phyloP scores from a whole-genome alignment of 2,888 invertebrate species.

The Caenorhabditis auriculariae region DNA sequence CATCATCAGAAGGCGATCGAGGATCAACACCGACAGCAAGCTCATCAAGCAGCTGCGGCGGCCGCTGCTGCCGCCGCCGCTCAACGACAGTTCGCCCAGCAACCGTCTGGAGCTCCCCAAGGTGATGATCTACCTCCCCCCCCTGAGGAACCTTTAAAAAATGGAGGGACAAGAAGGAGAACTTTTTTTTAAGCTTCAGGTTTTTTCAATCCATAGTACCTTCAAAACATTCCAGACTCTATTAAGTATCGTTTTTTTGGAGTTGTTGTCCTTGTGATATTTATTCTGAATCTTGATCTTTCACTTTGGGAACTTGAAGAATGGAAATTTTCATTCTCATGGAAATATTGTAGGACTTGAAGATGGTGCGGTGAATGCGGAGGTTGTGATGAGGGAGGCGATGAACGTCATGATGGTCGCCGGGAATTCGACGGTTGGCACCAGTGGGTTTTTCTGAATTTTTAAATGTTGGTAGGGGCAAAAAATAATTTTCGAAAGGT shows the following conservation, averaged over 20 bases:
- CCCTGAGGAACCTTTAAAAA: too few species aligned
- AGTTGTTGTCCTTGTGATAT: too few species aligned
- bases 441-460: neutral
- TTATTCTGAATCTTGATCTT: too few species aligned
- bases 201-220: too few species aligned
- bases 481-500: neutral
- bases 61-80: constrained; percentile 6
- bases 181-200: too few species aligned
- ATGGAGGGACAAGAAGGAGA: too few species aligned
- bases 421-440: constrained; percentile 11
- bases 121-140: too few species aligned
- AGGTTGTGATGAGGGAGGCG: constrained; percentile 37
- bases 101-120: neutral
- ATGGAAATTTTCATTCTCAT: too few species aligned
- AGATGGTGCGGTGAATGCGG: constrained; percentile 6
- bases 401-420: constrained; percentile 33
- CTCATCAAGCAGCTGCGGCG: constrained; percentile 17
- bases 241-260: too few species aligned
- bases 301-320: too few species aligned
- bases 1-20: constrained; percentile 51
- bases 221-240: too few species aligned
- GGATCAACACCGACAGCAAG: constrained; percentile 11
- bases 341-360: neutral
- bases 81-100: constrained; percentile 15
- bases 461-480: neutral